A percentile compares a stretch with the other conserved stretches of the same genome.
Conservation (phyloP, 2,888 invertebrate species). For the Polietes domitor region DNA sequence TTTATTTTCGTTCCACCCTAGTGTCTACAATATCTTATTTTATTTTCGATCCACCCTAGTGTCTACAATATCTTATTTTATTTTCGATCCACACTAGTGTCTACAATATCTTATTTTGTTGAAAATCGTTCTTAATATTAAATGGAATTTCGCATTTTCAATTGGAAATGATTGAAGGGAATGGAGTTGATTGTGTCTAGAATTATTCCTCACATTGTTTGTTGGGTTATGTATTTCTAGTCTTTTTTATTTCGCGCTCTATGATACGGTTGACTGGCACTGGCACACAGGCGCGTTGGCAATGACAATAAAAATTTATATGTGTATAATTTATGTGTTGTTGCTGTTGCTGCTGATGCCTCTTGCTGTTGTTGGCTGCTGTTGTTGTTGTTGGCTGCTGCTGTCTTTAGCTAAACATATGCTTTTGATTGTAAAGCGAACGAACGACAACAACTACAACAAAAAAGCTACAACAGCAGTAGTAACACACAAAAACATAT, state of each 20-base stretch:
- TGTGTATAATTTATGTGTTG: slow-evolving; percentile 26
- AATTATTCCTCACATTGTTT: neutral
- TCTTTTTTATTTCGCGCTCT: neutral
- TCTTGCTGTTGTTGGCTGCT: neutral
- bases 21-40: too few species aligned
- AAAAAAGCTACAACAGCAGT: neutral
- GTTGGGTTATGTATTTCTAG: neutral
- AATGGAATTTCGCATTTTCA: too few species aligned
- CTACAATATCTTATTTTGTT: too few species aligned
- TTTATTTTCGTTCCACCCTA: too few species aligned
- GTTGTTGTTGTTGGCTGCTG: neutral
- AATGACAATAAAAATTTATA: slow-evolving; percentile 65
- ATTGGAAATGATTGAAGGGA: too few species aligned
- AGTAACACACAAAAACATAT: slow-evolving; percentile 2
- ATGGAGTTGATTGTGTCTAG: too few species aligned
- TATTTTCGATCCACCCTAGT: too few species aligned
- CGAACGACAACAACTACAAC: neutral
- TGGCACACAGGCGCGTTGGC: slow-evolving; percentile 67
- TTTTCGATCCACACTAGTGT: too few species aligned
- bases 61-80: too few species aligned
- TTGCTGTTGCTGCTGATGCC: neutral
- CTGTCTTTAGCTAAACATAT: slow-evolving; percentile 23
- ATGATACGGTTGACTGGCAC: slow-evolving; percentile 56
- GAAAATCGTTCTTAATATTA: too few species aligned
- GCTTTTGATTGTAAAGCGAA: slow-evolving; percentile 33